Evolutionary conservation across 2,888 invertebrate species (phyloP), one percentile per base, ranked within the genome.

Genomic region (Cerceris rybyensis): DNA sequence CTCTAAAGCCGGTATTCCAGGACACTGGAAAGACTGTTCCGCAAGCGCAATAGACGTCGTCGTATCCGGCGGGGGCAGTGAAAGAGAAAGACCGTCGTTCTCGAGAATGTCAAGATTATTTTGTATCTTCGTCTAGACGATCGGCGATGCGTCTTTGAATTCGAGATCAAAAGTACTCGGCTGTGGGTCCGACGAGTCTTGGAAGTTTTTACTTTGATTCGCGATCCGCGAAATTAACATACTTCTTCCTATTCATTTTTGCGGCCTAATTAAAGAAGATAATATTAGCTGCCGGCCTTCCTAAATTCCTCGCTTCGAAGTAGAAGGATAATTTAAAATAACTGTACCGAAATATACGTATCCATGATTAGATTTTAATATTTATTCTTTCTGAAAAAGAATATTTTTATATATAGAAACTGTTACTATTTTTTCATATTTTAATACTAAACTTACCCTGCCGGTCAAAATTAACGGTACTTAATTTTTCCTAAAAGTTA

Each of bases 1-100:
- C 65, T 74, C 78, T 73, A 65, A 81, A 83, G 71, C 77, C 69
- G 65, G 65, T 68, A 73, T 76, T 67, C 61, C 72, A 58, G 57
- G 60, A 71, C 59, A 63, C 42, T 17, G 60, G 55, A 17, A 77
- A 52, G 64, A 61, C 71, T 75, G 68, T 82, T 77, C 74, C 74
- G 59, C 64, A 14, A 61, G 50, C 57, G 55, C 71, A 59, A 60
- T 72, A 69, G 74, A 46, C 68, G 67, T 59, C 69, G 14, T n/a
- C 58, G 39, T 46, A 54, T 70, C 42, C 17, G 43, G 14, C 8
- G 13, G 17, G 42, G 43, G 49, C n/a, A 57, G 55, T 28, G 17
- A 66, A 70, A 42, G 39, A 41, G 52, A 16, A 60, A 42, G 58
- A 14, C 28, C 39, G 28, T 70, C 54, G 49, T 55, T 42, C 39